Base-by-base conservation (phyloP, 2,113 vertebrate species). In the Aspiorhynchus laticeps region DNA sequence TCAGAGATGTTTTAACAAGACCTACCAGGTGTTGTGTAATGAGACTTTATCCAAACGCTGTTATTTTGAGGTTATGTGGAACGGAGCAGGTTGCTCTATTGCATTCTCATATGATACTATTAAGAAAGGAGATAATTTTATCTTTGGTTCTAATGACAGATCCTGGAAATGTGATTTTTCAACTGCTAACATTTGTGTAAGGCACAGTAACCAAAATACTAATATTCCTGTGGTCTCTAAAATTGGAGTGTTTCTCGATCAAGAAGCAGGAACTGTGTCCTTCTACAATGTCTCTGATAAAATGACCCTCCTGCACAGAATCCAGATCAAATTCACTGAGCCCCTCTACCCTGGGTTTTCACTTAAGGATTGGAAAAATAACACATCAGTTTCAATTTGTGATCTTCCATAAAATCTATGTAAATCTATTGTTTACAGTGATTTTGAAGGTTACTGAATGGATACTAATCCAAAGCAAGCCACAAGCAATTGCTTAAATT, bases 131-230 rank as follows among this genome's bases (percentile, higher is more conserved):
- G 10, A 1, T 19, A 10, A 10, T 12, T 7, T 26, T 46, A 21
- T 0, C 0, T 76, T 88, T 67, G 65, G 87, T 28, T 43, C 15
- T 0, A 41, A 86, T 17, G 26, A 65, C 24, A 86, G 61, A 26
- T 88, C 87, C 78, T 88, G 87, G 87, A 83, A 36, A 79, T 56
- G n/a, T n/a, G 15, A 79, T 53, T 73, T 74, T 63, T 19, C 48
- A 61, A 4, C 1, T 9, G 31, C 28, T 31, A 14, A 7, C 2
- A 2, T 71, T 36, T 2, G 5, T 38, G 43, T 86, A 15, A 11
- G 2, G 5, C 79, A 88, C 31, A 77, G 67, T 24, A 86, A 33
- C 4, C 5, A 61, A 51, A 12, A 75, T 1, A 79, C 41, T 24
- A 67, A 53, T 1, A 71, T 87, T 21, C 0, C n/a, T 6, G 11